Conservation (phyloP, 2,113 vertebrate genomes). For the Actenoides hombroni region DNA sequence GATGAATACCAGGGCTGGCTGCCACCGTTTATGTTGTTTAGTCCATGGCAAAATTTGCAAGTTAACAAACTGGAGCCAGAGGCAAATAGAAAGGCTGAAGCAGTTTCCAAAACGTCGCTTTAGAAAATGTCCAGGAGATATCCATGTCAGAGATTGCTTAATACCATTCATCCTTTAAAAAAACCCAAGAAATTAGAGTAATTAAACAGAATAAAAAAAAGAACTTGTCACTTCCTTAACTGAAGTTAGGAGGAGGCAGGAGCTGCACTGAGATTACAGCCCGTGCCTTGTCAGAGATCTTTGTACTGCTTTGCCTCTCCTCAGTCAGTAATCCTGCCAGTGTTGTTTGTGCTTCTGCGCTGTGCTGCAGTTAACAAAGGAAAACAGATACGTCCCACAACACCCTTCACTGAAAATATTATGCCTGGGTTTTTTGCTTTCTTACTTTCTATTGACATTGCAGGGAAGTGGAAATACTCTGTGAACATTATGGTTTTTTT, state of each 20-base stretch:
- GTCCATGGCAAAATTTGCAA: neutral
- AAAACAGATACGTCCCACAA: neutral
- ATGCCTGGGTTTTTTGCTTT: neutral
- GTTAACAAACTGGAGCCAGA: slow-evolving; percentile 14
- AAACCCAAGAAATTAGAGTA: neutral
- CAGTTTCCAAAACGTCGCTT: neutral
- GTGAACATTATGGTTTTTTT: neutral
- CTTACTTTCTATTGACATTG: neutral
- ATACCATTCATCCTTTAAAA: neutral
- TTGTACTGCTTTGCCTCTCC: neutral
- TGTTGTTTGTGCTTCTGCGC: fast-evolving
- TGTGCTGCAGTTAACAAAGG: neutral
- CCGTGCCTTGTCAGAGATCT: neutral
- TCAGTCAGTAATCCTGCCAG: neutral
- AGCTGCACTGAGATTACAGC: neutral
- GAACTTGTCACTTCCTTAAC: neutral
- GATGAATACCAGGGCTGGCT: neutral
- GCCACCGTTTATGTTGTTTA: neutral
- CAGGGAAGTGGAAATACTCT: neutral
- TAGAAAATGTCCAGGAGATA: neutral
- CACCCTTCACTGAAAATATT: neutral
- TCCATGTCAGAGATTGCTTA: neutral
- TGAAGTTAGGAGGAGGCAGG: neutral
- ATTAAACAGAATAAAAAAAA: neutral
- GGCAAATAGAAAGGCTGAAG: neutral